A percentile compares a stretch with the other conserved stretches of the same genome.
Evolutionary conservation across 1,140 invertebrate genomes (phyloP).

Genomic region (Cydia pomonella): DNA sequence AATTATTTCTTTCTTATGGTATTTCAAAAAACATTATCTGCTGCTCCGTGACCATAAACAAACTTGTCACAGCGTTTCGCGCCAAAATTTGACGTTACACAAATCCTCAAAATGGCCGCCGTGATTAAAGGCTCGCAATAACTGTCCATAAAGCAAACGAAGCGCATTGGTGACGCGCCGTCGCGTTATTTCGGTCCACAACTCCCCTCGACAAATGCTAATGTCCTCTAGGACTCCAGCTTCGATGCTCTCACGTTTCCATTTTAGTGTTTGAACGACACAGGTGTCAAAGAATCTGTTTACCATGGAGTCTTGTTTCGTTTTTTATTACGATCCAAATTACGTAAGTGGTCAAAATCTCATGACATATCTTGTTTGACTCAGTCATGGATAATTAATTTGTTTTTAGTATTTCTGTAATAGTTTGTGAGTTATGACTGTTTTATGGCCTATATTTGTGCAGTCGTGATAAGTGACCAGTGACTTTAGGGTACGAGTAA

Average conservation of each 20-base stretch:
- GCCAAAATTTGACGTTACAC: slow-evolving; percentile 68
- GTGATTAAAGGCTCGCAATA: slow-evolving; percentile 74
- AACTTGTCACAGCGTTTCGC: slow-evolving; percentile 44
- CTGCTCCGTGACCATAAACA: not conserved
- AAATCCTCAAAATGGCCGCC: slow-evolving; percentile 71
- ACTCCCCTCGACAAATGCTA: slow-evolving; percentile 75
- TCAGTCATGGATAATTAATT: not conserved
- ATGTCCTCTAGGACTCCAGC: slow-evolving; percentile 72
- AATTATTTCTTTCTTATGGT: not conserved
- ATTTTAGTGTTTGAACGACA: slow-evolving; percentile 44
- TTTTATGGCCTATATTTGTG: too few species aligned
- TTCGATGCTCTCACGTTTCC: slow-evolving; percentile 40
- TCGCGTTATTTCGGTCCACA: slow-evolving; percentile 69
- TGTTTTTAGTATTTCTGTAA: not conserved
- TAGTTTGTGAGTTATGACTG: slow-evolving; percentile 1
- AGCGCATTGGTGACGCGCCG: slow-evolving; percentile 68
- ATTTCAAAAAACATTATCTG: not conserved
- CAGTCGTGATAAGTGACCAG: slow-evolving; percentile 6
- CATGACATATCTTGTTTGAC: not conserved
- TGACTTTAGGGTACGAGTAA: slow-evolving; percentile 1
- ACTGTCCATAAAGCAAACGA: slow-evolving; percentile 68
- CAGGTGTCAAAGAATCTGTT: slow-evolving; percentile 37
- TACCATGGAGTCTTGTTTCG: slow-evolving; percentile 1
- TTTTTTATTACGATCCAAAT: not conserved
- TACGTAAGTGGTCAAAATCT: not conserved